Conservation (phyloP, 2,888 invertebrate species). For the Xylocampa areola region DNA sequence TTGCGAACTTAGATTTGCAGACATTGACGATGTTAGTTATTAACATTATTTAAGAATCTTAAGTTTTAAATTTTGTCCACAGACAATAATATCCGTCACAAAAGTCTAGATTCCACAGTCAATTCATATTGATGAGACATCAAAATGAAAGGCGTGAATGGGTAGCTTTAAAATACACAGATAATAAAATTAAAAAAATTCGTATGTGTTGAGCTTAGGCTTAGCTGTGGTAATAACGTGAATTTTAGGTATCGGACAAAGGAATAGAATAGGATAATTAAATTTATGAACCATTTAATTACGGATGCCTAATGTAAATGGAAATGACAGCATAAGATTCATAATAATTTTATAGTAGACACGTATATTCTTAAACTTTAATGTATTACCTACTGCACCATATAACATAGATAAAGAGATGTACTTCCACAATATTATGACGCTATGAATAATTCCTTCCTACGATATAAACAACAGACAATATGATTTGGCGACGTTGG, state of each 20-base stretch:
- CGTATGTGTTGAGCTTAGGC: constrained; percentile 14
- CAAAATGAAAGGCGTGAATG: constrained; percentile 37
- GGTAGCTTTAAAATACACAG: constrained; percentile 15
- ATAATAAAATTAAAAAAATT: constrained; percentile 16
- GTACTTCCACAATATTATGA: too few relatives aligned
- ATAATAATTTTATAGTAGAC: too few relatives aligned
- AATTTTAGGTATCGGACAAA: constrained; percentile 15
- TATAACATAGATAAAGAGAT: too few relatives aligned
- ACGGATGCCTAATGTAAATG: not conserved
- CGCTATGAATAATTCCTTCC: too few relatives aligned
- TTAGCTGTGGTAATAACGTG: constrained; percentile 25
- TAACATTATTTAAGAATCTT: not conserved
- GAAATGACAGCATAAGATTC: not conserved
- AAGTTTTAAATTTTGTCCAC: not conserved
- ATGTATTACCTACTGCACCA: too few relatives aligned
- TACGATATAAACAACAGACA: too few relatives aligned
- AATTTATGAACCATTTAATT: not conserved
- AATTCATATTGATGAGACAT: constrained; percentile 35
- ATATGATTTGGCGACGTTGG: too few relatives aligned
- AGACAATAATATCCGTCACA: constrained; percentile 8
- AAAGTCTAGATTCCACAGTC: constrained; percentile 27
- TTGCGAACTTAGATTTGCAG: constrained; percentile 27
- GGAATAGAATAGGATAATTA: not conserved
- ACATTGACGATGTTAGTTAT: not conserved
- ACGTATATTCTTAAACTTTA: not conserved